phyloP scores from a whole-genome alignment of 2,797 vertebrate genomes.

The Anguilla marmorata region DNA sequence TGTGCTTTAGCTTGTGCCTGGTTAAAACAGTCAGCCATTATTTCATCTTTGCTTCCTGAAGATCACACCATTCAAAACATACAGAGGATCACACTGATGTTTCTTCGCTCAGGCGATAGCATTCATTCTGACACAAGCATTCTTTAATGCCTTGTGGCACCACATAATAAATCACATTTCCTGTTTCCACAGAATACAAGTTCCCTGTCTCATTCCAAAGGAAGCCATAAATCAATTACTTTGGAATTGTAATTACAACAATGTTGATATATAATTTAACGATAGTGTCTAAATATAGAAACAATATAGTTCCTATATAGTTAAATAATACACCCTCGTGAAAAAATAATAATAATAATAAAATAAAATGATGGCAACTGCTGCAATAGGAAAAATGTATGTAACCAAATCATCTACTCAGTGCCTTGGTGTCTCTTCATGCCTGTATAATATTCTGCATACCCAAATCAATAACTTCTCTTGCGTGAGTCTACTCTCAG shows the following conservation, averaged over 20 bases:
- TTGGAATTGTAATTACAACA: not conserved
- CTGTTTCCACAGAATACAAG: not conserved
- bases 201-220: not conserved
- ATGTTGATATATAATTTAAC: not conserved
- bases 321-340: too few relatives aligned
- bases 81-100: not conserved
- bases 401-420: too few relatives aligned
- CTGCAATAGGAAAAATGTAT: too few relatives aligned
- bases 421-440: too few relatives aligned
- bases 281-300: not conserved
- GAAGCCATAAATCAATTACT: not conserved
- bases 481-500: too few relatives aligned
- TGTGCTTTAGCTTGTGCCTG: too few relatives aligned
- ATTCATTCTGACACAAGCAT: not conserved
- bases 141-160: not conserved
- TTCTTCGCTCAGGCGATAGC: not conserved
- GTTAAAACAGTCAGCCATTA: too few relatives aligned
- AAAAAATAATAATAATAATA: too few relatives aligned
- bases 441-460: too few relatives aligned
- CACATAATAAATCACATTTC: not conserved
- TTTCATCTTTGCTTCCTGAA: not conserved
- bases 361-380: too few relatives aligned
- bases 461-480: too few relatives aligned
- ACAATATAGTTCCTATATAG: too few relatives aligned
- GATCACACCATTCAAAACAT: not conserved